Base-by-base conservation (phyloP, 1,140 invertebrate genomes). In the Stratiolaelaps scimitus region DNA sequence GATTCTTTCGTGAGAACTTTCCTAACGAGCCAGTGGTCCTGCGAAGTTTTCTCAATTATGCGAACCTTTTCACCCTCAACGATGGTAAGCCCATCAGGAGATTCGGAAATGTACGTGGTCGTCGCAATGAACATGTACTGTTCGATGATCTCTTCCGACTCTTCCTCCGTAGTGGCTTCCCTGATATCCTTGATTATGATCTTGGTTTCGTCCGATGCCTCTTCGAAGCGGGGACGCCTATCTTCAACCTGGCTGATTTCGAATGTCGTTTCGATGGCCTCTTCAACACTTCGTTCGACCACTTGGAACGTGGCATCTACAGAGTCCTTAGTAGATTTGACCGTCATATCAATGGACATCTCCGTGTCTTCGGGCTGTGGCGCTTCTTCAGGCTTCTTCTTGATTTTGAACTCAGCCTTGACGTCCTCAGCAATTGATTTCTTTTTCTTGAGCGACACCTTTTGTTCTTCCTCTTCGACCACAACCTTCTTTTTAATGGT, bases 1-100 rank as follows among this genome's bases (percentile, higher is more conserved):
- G 85, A 88, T 76, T 92, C 88, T 74, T 90, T 85, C 0, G 89
- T 91, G 19, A 92, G 76, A 75, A 87, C 83, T 76, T 93, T 94
- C 69, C 83, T 83, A 0, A 93, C 88, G 73, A 89, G 89, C 89
- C 89, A 93, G 88, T 88, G 92, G 72, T 92, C 88, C 68, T 78
- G 75, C 71, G 86, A 87, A 23, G 69, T 66, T 46, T 64, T 69
- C 64, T 86, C 86, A 67, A 92, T 78, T 34, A 92, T 83, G 67
- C 88, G 87, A 15, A 93, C 83, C 73, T 83, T 82, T 80, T 92
- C 89, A 66, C 90, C 90, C 79, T 93, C 89, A 0, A 91, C 85
- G 13, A 93, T 77, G 74, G 88, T 87, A 65, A 92, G 84, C 6
- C 87, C 84, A 74, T 91, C 87, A 68, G 87, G 83, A 48, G 84